These are phyloP conservation scores for Coracopsis vasa DNA, from an alignment of 2,113 vertebrate species.

Conservation along the genomic window DNA sequence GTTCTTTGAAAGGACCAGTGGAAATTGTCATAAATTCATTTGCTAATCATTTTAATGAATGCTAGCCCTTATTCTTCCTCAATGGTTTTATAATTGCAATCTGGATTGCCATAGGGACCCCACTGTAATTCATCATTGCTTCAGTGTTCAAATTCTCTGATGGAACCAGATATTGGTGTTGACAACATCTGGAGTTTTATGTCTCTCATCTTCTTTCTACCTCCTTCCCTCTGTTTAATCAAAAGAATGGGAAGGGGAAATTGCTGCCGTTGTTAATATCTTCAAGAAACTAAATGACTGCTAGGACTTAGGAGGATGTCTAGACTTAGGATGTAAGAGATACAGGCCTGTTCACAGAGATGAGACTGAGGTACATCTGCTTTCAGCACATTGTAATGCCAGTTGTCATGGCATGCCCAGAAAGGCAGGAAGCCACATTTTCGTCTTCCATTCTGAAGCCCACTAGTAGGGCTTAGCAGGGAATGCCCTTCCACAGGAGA, in stretches of 20 bases:
- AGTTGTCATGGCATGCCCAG: background rate
- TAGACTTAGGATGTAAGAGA: background rate
- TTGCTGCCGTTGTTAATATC: background rate
- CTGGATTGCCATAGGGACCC: background rate
- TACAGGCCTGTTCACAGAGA: background rate
- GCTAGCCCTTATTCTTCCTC: conserved; percentile 25
- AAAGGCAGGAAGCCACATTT: background rate
- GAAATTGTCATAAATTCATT: conserved; percentile 44
- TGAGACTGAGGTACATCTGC: background rate
- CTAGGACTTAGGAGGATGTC: background rate
- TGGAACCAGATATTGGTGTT: conserved; percentile 45
- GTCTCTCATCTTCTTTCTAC: background rate
- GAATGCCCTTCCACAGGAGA: background rate
- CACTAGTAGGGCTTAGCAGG: background rate
- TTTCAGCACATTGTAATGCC: background rate
- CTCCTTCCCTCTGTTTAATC: conserved; percentile 39
- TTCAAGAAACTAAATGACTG: background rate
- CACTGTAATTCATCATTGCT: conserved; percentile 34
- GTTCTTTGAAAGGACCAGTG: conserved; percentile 35
- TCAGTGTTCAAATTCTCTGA: background rate
- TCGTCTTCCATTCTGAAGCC: background rate
- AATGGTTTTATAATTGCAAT: background rate
- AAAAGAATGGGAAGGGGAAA: conserved; percentile 3
- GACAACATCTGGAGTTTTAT: conserved; percentile 57
- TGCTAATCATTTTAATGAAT: conserved; percentile 28